Conservation (phyloP, 2,113 vertebrate genomes). For the Barbus barbus region DNA sequence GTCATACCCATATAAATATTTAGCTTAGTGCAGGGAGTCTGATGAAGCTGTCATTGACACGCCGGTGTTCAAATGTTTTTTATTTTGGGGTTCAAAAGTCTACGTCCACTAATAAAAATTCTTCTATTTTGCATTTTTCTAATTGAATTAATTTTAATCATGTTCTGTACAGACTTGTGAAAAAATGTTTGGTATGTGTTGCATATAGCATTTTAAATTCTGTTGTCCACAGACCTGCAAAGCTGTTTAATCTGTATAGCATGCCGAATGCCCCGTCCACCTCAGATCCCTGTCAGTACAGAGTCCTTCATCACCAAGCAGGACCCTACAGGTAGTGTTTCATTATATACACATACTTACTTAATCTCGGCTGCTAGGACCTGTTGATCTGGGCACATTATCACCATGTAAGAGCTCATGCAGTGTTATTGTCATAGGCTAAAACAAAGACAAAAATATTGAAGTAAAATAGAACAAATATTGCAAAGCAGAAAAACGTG, state of each 20-base stretch:
- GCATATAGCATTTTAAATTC: not conserved
- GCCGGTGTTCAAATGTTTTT: not conserved
- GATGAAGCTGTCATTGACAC: not conserved
- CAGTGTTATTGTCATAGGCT: not conserved
- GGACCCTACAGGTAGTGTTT: slow-evolving; percentile 87
- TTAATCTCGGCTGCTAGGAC: not conserved
- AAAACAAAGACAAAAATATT: not conserved
- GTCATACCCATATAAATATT: slow-evolving; percentile 17
- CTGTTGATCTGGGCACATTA: not conserved
- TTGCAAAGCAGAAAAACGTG: not conserved
- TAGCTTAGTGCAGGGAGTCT: slow-evolving; percentile 2
- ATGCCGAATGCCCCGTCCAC: slow-evolving; percentile 82
- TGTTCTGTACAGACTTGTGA: not conserved
- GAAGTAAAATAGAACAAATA: not conserved
- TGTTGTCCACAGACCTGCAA: slow-evolving; percentile 82
- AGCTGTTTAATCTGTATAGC: slow-evolving; percentile 94
- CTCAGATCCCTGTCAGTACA: slow-evolving; percentile 72
- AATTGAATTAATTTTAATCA: not conserved
- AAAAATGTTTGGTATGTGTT: not conserved
- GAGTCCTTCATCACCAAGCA: slow-evolving; percentile 96
- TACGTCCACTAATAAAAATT: not conserved
- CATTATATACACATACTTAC: not conserved
- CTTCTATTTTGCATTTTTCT: not conserved
- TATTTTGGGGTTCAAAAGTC: not conserved
- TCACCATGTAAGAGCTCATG: not conserved